A percentile compares a stretch with the other conserved stretches of the same genome.
Evolutionary conservation across 1,140 invertebrate species (phyloP).

Genomic region (Popillia japonica): DNA sequence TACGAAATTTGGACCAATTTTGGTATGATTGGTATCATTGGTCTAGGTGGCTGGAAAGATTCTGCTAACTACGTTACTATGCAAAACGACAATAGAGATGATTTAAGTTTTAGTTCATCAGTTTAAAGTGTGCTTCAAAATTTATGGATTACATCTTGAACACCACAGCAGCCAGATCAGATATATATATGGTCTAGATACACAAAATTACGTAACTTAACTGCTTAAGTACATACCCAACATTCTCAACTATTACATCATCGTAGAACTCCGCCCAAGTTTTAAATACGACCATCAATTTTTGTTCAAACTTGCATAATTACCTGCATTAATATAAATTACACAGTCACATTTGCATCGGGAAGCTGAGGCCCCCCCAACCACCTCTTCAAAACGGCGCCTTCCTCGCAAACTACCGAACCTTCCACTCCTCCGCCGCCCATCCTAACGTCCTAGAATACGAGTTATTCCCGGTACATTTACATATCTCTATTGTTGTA

Average conservation of each 20-base stretch:
- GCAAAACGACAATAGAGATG: no score
- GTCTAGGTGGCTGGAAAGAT: no score
- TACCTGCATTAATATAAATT: conserved; percentile 29
- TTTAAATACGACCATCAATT: conserved; percentile 23
- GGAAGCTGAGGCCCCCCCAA: conserved; percentile 1
- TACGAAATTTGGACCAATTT: no score
- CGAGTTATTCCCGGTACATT: conserved; percentile 43
- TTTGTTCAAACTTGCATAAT: conserved; percentile 30
- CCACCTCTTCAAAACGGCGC: not conserved
- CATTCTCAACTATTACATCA: not conserved
- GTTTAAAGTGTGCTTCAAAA: no score
- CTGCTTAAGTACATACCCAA: no score
- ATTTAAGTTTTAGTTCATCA: no score
- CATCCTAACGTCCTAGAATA: not conserved
- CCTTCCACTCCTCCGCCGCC: not conserved
- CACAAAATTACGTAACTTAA: no score
- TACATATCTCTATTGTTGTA: conserved; percentile 50
- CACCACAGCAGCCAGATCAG: no score
- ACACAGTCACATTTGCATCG: conserved; percentile 22
- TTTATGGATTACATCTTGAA: no score
- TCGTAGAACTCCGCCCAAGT: not conserved
- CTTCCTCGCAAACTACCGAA: not conserved
- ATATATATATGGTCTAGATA: no score
- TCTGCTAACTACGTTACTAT: no score
- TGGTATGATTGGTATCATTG: no score